Conservation (phyloP, 2,797 vertebrate species). For the Acrossocheilus fasciatus region DNA sequence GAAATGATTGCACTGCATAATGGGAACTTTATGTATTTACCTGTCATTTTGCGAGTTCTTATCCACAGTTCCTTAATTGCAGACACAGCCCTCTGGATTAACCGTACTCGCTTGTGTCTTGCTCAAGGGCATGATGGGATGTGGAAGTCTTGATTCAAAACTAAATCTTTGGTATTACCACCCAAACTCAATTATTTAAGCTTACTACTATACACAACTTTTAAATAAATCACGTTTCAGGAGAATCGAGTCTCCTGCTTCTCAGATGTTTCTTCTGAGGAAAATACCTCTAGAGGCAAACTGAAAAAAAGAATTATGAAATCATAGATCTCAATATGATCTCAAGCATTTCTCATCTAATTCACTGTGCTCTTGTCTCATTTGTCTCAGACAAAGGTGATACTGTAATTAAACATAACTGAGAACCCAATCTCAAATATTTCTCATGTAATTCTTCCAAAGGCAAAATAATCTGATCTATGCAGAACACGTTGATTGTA, state of each 20-base stretch:
- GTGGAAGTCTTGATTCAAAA: neutral
- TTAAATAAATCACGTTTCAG: neutral
- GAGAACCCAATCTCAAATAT: too few relatives aligned
- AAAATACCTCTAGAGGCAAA: too few relatives aligned
- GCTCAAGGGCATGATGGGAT: neutral
- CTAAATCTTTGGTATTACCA: constrained; percentile 5
- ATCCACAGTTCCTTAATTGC: neutral
- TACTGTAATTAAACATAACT: too few relatives aligned
- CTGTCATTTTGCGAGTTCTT: neutral
- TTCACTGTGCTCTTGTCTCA: neutral
- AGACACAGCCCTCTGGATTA: neutral
- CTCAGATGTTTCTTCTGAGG: neutral
- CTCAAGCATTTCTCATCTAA: neutral
- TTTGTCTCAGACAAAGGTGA: neutral
- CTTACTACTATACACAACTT: neutral
- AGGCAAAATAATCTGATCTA: too few relatives aligned
- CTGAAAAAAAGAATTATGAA: too few relatives aligned
- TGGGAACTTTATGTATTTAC: constrained; percentile 11
- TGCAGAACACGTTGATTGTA: too few relatives aligned
- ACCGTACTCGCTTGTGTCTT: neutral
- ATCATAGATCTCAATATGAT: neutral
- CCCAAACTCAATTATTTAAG: neutral
- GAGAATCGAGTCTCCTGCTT: neutral
- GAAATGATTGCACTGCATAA: constrained; percentile 19
- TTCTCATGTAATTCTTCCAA: too few relatives aligned